A percentile compares a stretch with the other conserved stretches of the same genome.
These are phyloP conservation scores for Phyllostomus discolor DNA, from an alignment of 2,113 vertebrate species.

Conservation along the genomic window DNA sequence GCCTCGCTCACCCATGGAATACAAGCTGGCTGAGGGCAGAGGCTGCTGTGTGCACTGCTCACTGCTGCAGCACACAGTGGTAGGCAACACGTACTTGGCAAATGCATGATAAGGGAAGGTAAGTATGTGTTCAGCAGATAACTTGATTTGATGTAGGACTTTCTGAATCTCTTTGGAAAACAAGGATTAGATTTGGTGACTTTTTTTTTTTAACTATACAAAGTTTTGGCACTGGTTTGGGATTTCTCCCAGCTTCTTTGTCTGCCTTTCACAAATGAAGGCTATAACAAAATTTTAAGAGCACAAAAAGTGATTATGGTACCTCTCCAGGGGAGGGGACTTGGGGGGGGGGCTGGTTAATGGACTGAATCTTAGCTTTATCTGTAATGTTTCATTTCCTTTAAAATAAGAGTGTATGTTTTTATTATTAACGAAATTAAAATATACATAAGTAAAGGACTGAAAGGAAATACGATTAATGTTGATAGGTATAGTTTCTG, in stretches of 20 bases:
- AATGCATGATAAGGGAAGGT: neutral
- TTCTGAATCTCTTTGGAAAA: neutral
- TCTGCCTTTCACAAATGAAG: neutral
- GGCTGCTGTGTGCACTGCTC: neutral
- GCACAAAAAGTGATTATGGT: neutral
- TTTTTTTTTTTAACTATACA: neutral
- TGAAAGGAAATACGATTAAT: neutral
- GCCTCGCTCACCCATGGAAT: rapidly evolving
- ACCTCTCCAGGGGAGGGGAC: too few species aligned
- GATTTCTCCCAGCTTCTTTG: neutral
- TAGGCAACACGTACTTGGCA: neutral
- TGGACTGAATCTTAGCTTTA: neutral
- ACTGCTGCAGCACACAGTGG: neutral
- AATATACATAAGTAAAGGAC: neutral
- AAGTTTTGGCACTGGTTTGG: neutral
- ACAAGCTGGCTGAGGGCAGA: neutral
- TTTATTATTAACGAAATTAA: conserved; percentile 18
- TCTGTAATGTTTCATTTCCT: neutral
- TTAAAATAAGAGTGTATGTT: neutral
- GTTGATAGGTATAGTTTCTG: neutral
- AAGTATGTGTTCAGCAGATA: neutral
- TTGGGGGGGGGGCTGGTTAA: neutral
- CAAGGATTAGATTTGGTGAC: neutral
- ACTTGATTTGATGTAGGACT: neutral
- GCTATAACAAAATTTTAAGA: neutral